Conservation (phyloP, 1,140 invertebrate species). For the Sycophaga agraensis region DNA sequence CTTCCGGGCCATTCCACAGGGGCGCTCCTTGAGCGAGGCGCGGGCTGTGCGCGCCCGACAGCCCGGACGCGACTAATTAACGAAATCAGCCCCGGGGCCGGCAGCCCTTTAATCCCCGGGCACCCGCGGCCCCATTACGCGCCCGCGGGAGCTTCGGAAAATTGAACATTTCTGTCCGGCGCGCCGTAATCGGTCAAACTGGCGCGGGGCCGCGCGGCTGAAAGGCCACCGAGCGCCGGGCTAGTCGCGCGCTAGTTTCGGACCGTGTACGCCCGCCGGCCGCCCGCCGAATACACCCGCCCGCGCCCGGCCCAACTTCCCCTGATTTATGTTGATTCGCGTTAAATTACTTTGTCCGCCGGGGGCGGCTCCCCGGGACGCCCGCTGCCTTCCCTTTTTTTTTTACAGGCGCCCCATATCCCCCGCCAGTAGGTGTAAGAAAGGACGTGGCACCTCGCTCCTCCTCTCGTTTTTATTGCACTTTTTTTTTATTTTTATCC, state of each 20-base stretch:
- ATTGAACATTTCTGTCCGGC: conserved; percentile 38
- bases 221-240: too few relatives aligned
- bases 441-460: too few relatives aligned
- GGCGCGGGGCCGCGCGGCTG: not conserved
- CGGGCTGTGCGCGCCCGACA: too few relatives aligned
- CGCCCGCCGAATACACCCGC: not conserved
- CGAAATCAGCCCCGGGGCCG: not conserved
- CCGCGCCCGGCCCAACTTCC: conserved; percentile 30
- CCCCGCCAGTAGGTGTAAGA: too few relatives aligned
- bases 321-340: conserved; percentile 48
- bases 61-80: too few relatives aligned
- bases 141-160: conserved; percentile 34
- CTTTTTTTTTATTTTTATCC: not conserved
- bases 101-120: not conserved
- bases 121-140: too few relatives aligned
- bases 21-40: too few relatives aligned
- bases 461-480: too few relatives aligned
- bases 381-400: too few relatives aligned
- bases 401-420: conserved; percentile 19
- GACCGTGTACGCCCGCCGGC: not conserved
- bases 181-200: conserved; percentile 35
- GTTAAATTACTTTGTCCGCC: conserved; percentile 45
- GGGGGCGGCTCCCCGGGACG: too few relatives aligned
- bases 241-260: too few relatives aligned
- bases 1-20: too few relatives aligned